Evolutionary conservation across 2,888 invertebrate genomes (phyloP), one percentile per base, ranked within the genome.

Genomic region (Reticulitermes lucifugus): DNA sequence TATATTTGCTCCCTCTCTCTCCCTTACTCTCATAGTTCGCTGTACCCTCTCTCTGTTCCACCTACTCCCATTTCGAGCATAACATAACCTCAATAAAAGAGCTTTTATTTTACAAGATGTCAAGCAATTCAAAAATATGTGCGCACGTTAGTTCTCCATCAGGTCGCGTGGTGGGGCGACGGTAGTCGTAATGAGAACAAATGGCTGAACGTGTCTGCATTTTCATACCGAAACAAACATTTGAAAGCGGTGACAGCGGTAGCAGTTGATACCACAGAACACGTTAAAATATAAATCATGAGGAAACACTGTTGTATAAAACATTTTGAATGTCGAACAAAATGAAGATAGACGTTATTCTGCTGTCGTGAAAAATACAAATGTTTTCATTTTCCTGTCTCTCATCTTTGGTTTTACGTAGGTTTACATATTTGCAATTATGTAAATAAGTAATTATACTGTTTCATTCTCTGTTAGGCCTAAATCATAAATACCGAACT

Each of bases 121-220:
- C 83, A 83, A n/a, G 83, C 83, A 75, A 83, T 83, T 83, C 83
- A 83, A 77, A 83, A 83, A 83, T 83, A 83, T 83, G 75, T 75
- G 83, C 35, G 5, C 80, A 29, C 80, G 75, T 59, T 46, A 55
- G 83, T 75, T 75, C 83, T 55, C 55, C 83, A 83, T 83, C 83
- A 83, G 70, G 83, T 29, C 79, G 43, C 65, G 12, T 6, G 21
- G 22, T 22, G 60, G 60, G 60, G 60, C 60, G 60, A 60, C 60
- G 59, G 80, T 55, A 29, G n/a, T n/a, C n/a, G 83, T 83, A 83
- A 83, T 83, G 83, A 83, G 83, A 83, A 83, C 75, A 83, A 75
- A 83, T 83, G 73, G 83, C 59, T 18, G 35, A 22, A 80, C 80
- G 80, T 80, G 80, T 51, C 80, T 35, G 18, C 80, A 60, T 80